A percentile compares a stretch with the other conserved stretches of the same genome.
These are phyloP conservation scores for Orchesellides sinensis DNA, from an alignment of 2,888 invertebrate species.

Conservation along the genomic window DNA sequence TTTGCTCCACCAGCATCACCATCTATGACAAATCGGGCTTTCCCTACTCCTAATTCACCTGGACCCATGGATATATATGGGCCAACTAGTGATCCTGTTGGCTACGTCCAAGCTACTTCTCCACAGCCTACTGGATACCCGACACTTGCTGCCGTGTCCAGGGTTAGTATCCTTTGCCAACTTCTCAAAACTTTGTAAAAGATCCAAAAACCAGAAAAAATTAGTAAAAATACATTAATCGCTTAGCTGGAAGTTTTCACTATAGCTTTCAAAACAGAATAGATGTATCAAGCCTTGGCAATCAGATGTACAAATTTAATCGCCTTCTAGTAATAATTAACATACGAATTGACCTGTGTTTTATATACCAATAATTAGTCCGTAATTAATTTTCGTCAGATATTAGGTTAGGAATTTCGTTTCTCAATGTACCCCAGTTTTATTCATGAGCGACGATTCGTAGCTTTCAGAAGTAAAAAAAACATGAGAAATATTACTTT, in stretches of 20 bases:
- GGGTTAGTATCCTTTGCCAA: constrained; percentile 75
- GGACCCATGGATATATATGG: constrained; percentile 96
- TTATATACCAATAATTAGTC: constrained; percentile 30
- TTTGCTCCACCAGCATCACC: constrained; percentile 78
- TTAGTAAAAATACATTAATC: too few species aligned
- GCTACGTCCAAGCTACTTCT: constrained; percentile 97
- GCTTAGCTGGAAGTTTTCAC: not conserved
- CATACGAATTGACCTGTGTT: constrained; percentile 52
- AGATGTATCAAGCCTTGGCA: not conserved
- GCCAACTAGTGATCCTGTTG: constrained; percentile 82
- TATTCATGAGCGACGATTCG: not conserved
- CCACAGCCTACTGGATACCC: constrained; percentile 98
- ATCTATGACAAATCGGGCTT: constrained; percentile 80
- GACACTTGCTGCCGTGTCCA: constrained; percentile 86
- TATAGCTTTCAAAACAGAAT: not conserved
- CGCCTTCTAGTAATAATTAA: not conserved
- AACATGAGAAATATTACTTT: not conserved
- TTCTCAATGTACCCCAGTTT: not conserved
- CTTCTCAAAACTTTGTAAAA: constrained; percentile 74
- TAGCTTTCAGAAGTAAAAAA: not conserved
- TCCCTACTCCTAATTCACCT: constrained; percentile 95
- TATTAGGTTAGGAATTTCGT: constrained; percentile 41
- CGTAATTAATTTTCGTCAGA: constrained; percentile 29
- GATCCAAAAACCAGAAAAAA: not conserved
- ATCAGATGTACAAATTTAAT: not conserved